Percentiles rank a stretch among this genome's conserved stretches.
These are phyloP conservation scores for Drosophila neotestacea DNA, from an alignment of 2,888 invertebrate genomes.

Conservation along the genomic window DNA sequence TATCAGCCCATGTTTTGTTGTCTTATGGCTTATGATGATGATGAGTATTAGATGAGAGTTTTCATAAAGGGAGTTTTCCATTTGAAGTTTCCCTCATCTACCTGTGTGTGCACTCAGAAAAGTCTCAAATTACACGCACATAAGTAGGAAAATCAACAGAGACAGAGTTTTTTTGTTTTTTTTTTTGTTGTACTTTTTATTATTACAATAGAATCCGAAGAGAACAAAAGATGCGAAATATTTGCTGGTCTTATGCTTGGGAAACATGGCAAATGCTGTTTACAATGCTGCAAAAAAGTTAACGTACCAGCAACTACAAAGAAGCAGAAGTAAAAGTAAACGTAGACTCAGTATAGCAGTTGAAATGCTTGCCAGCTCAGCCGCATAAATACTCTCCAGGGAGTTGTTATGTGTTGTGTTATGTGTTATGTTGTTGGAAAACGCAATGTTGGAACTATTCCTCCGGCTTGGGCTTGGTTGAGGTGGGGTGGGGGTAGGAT, in stretches of 20 bases:
- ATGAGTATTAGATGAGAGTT: conserved; percentile 61
- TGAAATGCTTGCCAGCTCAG: conserved; percentile 62
- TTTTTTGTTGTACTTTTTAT: conserved; percentile 35
- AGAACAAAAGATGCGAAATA: conserved; percentile 76
- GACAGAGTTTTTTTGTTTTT: conserved; percentile 49
- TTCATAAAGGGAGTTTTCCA: conserved; percentile 18
- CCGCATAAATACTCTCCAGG: conserved; percentile 79
- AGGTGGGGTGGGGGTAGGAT: neutral
- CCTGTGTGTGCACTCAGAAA: conserved; percentile 42
- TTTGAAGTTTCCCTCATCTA: conserved; percentile 39
- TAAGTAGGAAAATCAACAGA: conserved; percentile 33
- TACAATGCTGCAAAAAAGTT: conserved; percentile 66
- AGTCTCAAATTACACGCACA: conserved; percentile 71
- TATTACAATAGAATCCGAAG: conserved; percentile 68
- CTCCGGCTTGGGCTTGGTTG: neutral
- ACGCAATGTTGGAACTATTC: conserved; percentile 47
- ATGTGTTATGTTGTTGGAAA: conserved; percentile 47
- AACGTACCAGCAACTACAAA: conserved; percentile 32
- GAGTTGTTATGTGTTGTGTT: conserved; percentile 70
- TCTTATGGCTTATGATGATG: conserved; percentile 41
- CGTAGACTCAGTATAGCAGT: conserved; percentile 5
- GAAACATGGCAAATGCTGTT: conserved; percentile 26
- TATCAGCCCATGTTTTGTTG: conserved; percentile 49
- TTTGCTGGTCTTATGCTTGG: conserved; percentile 41
- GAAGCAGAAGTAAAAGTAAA: neutral